Conservation (phyloP, 92 coral and sea anemone genomes). For the Porites evermanni region DNA sequence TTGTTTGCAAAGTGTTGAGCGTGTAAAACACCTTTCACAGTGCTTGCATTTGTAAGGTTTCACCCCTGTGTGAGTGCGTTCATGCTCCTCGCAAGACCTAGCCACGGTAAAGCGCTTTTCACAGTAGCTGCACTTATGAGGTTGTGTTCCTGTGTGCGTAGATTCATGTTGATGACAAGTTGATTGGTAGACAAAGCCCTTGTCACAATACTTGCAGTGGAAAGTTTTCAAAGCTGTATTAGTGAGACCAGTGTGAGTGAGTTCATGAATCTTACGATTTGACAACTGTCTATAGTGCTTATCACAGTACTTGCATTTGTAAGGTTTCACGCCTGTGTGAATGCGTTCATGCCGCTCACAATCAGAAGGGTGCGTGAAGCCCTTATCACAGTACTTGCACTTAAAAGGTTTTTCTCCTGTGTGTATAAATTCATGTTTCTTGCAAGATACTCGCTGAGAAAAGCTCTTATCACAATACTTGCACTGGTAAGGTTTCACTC, state of each 20-base stretch:
- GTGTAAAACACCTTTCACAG: not conserved
- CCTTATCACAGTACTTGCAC: not conserved
- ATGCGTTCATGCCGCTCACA: not conserved
- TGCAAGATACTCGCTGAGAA: too few species aligned
- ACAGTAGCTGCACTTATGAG: not conserved
- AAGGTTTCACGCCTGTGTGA: not conserved
- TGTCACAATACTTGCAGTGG: not conserved
- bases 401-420: too few species aligned
- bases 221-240: not conserved
- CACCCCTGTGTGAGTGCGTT: conserved; percentile 5
- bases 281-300: not conserved
- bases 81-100: not conserved
- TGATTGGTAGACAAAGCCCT: not conserved
- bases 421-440: too few species aligned
- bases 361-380: not conserved
- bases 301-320: not conserved
- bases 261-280: not conserved
- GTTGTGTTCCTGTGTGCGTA: not conserved
- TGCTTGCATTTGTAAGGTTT: not conserved
- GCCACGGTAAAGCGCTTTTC: not conserved
- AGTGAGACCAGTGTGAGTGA: not conserved
- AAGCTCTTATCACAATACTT: too few species aligned
- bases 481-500: too few species aligned
- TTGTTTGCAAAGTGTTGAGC: not conserved
- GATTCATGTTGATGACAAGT: not conserved